Conservation (phyloP, 2,888 invertebrate genomes). For the Anthrax anthrax region DNA sequence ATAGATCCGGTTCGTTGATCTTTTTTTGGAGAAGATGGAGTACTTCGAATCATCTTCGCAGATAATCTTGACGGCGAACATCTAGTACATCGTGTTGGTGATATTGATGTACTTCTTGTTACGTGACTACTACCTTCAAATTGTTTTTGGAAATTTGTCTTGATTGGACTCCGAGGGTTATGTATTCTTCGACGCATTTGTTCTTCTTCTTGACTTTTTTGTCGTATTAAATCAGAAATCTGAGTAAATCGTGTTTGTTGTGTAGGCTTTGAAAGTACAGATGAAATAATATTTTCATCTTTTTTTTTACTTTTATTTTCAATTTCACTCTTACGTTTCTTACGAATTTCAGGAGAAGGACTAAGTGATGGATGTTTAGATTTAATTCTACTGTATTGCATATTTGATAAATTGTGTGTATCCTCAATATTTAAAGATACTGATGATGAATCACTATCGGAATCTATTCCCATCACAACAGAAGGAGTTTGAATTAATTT, state of each 20-base stretch:
- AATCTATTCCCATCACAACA: conserved; percentile 17
- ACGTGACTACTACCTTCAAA: not conserved
- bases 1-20: not conserved
- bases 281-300: not conserved
- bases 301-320: too few species aligned
- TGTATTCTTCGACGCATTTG: not conserved
- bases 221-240: conserved; percentile 22
- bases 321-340: too few species aligned
- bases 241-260: conserved; percentile 20
- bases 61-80: not conserved
- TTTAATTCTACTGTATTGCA: conserved; percentile 15
- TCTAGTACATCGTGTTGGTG: not conserved
- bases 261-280: not conserved
- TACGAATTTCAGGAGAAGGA: not conserved
- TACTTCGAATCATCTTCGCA: not conserved
- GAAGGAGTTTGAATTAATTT: conserved; percentile 5
- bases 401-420: conserved; percentile 13
- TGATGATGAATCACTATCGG: conserved; percentile 15
- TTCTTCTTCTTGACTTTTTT: not conserved
- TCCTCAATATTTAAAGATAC: conserved; percentile 13
- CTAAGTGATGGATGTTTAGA: conserved; percentile 1
- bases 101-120: not conserved
- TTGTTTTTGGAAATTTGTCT: not conserved
- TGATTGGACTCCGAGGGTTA: not conserved
- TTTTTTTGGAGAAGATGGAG: not conserved